These are phyloP conservation scores for Philereme transversata DNA, from an alignment of 2,888 invertebrate species.

Conservation along the genomic window DNA sequence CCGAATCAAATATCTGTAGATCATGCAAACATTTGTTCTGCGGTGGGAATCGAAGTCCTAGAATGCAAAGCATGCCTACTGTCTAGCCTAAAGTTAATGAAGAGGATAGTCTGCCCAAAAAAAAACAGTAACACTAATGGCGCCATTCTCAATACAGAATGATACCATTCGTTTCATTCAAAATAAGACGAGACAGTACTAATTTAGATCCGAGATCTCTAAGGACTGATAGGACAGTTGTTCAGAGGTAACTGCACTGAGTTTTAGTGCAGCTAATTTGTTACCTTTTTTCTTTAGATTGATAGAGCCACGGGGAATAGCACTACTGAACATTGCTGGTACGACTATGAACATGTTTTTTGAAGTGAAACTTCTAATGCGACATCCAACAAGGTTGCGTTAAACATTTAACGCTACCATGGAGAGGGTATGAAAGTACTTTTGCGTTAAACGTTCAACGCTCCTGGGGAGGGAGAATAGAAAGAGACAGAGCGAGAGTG, in stretches of 20 bases:
- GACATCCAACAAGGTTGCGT: too few species aligned
- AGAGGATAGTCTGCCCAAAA: slow-evolving; percentile 12
- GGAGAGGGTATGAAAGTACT: too few species aligned
- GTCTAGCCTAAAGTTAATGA: slow-evolving; percentile 10
- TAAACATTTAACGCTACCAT: too few species aligned
- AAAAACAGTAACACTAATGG: slow-evolving; percentile 20
- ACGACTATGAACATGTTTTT: slow-evolving; percentile 1
- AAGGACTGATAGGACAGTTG: slow-evolving; percentile 38
- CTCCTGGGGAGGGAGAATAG: too few species aligned
- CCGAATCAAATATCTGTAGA: too few species aligned
- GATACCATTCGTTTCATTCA: slow-evolving; percentile 26
- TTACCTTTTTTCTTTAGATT: slow-evolving; percentile 27
- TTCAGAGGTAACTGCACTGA: slow-evolving; percentile 15
- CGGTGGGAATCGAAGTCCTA: not conserved
- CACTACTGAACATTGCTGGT: slow-evolving; percentile 6
- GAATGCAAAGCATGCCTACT: slow-evolving; percentile 3
- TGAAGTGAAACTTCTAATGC: too few species aligned
- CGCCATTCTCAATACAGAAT: slow-evolving; percentile 31
- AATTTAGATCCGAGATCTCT: slow-evolving; percentile 38
- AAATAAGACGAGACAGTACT: slow-evolving; percentile 31
- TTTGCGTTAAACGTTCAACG: too few species aligned
- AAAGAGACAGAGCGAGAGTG: too few species aligned
- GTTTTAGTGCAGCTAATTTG: slow-evolving; percentile 26
- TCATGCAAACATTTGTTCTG: too few species aligned
- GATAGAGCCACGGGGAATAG: slow-evolving; percentile 27